Percentiles rank a stretch among this genome's conserved stretches.
Evolutionary conservation across 2,797 vertebrate species (phyloP).

Genomic region (Acanthiza pusilla): DNA sequence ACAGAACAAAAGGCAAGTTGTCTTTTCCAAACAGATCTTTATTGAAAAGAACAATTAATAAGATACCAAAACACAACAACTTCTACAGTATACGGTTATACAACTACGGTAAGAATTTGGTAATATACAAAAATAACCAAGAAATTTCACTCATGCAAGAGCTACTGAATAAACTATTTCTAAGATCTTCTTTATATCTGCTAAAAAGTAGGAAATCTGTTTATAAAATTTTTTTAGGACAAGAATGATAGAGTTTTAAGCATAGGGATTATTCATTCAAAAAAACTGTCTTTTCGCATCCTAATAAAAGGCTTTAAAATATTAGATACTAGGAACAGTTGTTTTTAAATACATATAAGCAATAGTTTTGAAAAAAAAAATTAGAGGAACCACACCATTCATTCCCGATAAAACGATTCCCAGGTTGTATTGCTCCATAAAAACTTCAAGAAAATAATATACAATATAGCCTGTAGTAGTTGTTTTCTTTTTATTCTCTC

Average conservation of each 20-base stretch:
- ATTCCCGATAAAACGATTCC: not conserved
- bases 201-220: not conserved
- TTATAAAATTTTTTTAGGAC: not conserved
- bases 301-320: not conserved
- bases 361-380: not conserved
- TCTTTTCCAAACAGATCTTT: slow-evolving; percentile 6
- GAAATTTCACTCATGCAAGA: not conserved
- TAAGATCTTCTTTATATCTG: not conserved
- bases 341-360: not conserved
- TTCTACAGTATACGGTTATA: not conserved
- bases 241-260: not conserved
- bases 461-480: not conserved
- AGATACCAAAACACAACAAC: not conserved
- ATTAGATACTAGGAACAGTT: not conserved
- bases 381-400: not conserved
- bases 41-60: slow-evolving; percentile 22
- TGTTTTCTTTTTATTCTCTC: no score
- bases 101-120: not conserved
- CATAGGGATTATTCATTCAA: not conserved
- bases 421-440: not conserved
- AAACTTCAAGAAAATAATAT: not conserved
- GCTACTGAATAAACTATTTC: not conserved
- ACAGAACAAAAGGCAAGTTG: not conserved
- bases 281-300: not conserved
- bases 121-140: not conserved